Percentiles rank a stretch among this genome's conserved stretches.
phyloP scores from a whole-genome alignment of 2,888 invertebrate genomes.

The Cephalotes varians region DNA sequence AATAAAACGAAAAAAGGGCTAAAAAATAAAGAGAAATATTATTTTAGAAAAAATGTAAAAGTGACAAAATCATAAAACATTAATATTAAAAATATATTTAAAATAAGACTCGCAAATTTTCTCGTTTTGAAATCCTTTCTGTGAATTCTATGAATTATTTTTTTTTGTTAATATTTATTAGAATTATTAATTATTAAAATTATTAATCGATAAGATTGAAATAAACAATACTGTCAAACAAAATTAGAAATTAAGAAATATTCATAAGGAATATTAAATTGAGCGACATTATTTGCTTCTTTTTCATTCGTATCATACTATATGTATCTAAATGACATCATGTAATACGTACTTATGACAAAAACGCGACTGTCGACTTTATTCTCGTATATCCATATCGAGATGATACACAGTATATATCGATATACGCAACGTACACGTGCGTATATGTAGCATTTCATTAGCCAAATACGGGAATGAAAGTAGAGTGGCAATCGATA shows the following conservation, averaged over 20 bases:
- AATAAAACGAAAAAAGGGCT: background rate
- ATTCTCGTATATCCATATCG: conserved; percentile 31
- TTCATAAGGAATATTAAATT: conserved; percentile 8
- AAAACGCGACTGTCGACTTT: conserved; percentile 8
- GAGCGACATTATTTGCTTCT: conserved; percentile 18
- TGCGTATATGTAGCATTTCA: conserved; percentile 34
- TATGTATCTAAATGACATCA: conserved; percentile 22
- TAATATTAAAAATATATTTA: background rate
- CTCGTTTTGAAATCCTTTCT: background rate
- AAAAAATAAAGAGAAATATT: background rate
- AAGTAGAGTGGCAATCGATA: conserved; percentile 47
- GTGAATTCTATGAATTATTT: background rate
- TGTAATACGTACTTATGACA: conserved; percentile 10
- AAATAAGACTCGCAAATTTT: background rate
- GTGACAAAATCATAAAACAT: background rate
- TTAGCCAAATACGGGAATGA: conserved; percentile 49
- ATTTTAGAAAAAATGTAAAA: background rate
- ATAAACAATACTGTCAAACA: no score
- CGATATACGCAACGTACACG: background rate
- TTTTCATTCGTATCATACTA: conserved; percentile 14
- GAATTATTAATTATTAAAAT: background rate
- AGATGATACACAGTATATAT: conserved; percentile 1
- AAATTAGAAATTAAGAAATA: background rate
- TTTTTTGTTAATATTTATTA: background rate
- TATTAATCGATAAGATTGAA: background rate